Percentiles rank a stretch among this genome's conserved stretches.
These are phyloP conservation scores for Cepaea hortensis DNA, from an alignment of 2,888 invertebrate species.

Conservation along the genomic window DNA sequence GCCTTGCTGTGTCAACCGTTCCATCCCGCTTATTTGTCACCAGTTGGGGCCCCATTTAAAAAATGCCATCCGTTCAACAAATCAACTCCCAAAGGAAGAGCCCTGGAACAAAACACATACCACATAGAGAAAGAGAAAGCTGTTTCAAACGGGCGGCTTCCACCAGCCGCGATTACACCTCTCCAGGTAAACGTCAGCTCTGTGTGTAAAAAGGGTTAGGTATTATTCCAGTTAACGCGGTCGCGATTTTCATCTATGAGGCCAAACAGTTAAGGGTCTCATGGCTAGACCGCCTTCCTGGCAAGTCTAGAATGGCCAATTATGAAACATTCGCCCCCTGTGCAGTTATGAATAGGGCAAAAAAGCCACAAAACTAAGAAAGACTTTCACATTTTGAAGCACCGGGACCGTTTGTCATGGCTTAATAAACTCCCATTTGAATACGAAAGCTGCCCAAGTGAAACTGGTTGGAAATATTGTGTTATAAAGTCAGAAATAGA, in stretches of 20 bases:
- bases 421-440: slow-evolving; percentile 12
- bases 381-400: neutral
- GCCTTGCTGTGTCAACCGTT: slow-evolving; percentile 22
- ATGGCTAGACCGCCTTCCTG: slow-evolving; percentile 12
- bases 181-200: neutral
- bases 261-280: slow-evolving; percentile 1
- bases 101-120: slow-evolving; percentile 1
- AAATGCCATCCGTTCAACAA: slow-evolving; percentile 10
- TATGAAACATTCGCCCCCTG: neutral
- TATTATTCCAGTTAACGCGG: slow-evolving; percentile 9
- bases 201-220: neutral
- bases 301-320: slow-evolving; percentile 13
- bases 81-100: neutral
- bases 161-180: neutral
- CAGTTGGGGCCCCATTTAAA: slow-evolving; percentile 1
- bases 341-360: neutral
- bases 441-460: neutral
- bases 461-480: neutral
- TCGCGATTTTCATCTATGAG: slow-evolving; percentile 8
- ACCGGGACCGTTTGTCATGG: neutral
- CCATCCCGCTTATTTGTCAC: slow-evolving; percentile 14
- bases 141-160: neutral
- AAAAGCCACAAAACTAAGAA: neutral
- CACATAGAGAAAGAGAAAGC: slow-evolving; percentile 5
- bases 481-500: slow-evolving; percentile 15